Base-by-base conservation (phyloP, 1,140 invertebrate genomes). In the Drosophila fuyamai region DNA sequence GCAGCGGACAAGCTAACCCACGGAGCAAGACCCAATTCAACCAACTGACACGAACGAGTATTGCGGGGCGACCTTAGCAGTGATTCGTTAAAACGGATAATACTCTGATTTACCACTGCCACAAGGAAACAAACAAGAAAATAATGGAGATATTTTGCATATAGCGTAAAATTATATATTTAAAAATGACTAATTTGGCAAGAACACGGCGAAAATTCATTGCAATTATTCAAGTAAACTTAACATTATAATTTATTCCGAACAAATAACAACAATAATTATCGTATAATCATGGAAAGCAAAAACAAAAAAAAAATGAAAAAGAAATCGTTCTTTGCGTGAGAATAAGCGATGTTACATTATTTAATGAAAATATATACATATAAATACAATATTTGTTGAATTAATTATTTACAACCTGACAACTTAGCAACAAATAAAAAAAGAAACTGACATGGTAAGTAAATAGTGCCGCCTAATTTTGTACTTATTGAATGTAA, bases 331-430 rank as follows among this genome's bases (percentile, higher is more conserved):
- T 92, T 92, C 91, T 92, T 92, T 92, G 91, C 89, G 91, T 91
- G 79, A 86, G 84, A 92, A 88, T 89, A 89, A 92, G 89, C 83
- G 90, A 92, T 92, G 91, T 92, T 92, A 92, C 75, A 92, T 91
- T 91, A 92, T 92, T 92, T 89, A 92, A 92, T 83, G 81, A 92
- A 92, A 92, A 92, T 89, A 92, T 92, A 91, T 92, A 89, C 82
- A 86, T 82, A 92, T 86, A 84, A 91, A 92, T 81, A 90, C 81
- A 79, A 81, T 46, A 83, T 41, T 36, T 61, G 53, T 35, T 56
- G 40, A 27, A 36, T 79, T 65, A 65, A 47, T 61, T 75, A 5
- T 8, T 32, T 32, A 23, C 23, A 23, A 23, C 23, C 23, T 23
- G 4, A 23, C 4, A 23, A 23, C 23, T 23, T 23, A 23, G 23